Percentiles rank a stretch among this genome's conserved stretches.
Conservation (phyloP, 1,140 invertebrate species). For the Neomicropteryx cornuta region DNA sequence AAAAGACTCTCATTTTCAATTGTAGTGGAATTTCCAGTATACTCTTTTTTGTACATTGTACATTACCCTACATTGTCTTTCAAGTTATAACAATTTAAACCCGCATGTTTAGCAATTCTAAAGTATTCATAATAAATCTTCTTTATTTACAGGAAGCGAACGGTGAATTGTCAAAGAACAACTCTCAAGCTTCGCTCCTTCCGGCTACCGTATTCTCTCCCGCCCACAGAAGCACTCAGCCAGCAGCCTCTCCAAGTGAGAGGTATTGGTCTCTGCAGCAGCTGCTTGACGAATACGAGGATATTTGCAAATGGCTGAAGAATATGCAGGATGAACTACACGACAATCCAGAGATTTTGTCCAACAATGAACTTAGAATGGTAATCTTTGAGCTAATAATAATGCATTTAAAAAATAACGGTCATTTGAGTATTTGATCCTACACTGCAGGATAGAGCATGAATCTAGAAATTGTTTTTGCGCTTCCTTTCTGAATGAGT, state of each 20-base stretch:
- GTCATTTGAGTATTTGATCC: neutral
- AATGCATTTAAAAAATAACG: neutral
- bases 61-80: no score
- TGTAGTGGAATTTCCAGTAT: no score
- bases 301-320: conserved; percentile 70
- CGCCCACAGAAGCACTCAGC: conserved; percentile 24
- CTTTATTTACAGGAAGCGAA: conserved; percentile 57
- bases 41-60: no score
- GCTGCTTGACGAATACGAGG: conserved; percentile 67
- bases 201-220: conserved; percentile 24
- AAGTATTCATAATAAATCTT: no score
- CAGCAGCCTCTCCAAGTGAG: conserved; percentile 27
- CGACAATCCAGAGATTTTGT: conserved; percentile 59
- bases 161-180: conserved; percentile 58
- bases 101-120: no score
- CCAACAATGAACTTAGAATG: conserved; percentile 54
- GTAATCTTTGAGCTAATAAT: conserved; percentile 31
- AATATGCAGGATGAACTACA: conserved; percentile 66
- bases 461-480: no score
- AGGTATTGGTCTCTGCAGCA: conserved; percentile 63
- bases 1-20: no score
- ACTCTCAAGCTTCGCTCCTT: conserved; percentile 23
- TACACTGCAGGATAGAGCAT: no score
- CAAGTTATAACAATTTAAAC: no score
- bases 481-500: no score